Evolutionary conservation across 2,113 vertebrate species (phyloP).

Genomic region (Hemicordylus capensis): DNA sequence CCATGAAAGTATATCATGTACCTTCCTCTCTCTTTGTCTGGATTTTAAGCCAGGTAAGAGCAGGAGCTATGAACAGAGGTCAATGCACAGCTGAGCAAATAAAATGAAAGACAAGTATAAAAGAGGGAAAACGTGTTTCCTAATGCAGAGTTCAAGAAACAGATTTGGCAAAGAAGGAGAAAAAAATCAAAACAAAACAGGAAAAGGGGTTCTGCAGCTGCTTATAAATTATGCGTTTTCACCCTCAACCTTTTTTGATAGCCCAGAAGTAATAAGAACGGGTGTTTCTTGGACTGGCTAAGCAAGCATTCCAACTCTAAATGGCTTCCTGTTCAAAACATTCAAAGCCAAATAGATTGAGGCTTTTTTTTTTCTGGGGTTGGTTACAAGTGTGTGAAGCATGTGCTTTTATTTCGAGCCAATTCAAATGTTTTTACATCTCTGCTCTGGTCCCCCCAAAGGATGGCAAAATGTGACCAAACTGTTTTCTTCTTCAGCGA

Average conservation of each 20-base stretch:
- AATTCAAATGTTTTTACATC: conserved; percentile 90
- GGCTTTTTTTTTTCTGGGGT: conserved; percentile 58
- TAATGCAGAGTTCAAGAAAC: conserved; percentile 75
- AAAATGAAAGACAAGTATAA: conserved; percentile 49
- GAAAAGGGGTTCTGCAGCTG: conserved; percentile 78
- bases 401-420: conserved; percentile 88
- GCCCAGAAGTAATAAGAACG: conserved; percentile 82
- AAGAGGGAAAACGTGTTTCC: conserved; percentile 75
- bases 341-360: conserved; percentile 85
- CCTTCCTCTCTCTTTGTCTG: conserved; percentile 68
- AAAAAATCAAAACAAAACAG: conserved; percentile 71
- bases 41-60: conserved; percentile 72
- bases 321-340: conserved; percentile 93
- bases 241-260: conserved; percentile 79
- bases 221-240: conserved; percentile 87
- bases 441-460: conserved; percentile 24
- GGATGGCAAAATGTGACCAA: conserved; percentile 70
- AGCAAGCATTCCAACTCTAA: conserved; percentile 91
- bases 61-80: conserved; percentile 75
- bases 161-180: conserved; percentile 65
- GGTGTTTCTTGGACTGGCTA: conserved; percentile 84
- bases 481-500: conserved; percentile 74
- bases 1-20: conserved; percentile 66
- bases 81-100: conserved; percentile 78
- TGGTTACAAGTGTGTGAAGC: conserved; percentile 89